These are phyloP conservation scores for Holcopasites calliopsidis DNA, from an alignment of 1,140 invertebrate genomes.

Conservation along the genomic window DNA sequence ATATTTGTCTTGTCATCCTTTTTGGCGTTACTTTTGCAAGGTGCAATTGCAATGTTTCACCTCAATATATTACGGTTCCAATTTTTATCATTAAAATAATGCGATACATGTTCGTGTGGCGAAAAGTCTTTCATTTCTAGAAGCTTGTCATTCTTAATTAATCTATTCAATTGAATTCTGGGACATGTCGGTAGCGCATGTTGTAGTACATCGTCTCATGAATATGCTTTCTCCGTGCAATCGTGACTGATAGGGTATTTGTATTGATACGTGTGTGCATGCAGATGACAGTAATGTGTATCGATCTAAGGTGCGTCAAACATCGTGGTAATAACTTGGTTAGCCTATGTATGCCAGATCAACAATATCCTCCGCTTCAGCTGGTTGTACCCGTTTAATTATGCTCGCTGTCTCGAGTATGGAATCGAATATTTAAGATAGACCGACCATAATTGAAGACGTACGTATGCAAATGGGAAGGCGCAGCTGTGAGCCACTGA, in stretches of 20 bases:
- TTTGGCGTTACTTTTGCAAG: too few relatives aligned
- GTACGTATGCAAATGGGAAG: too few relatives aligned
- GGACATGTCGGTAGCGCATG: not conserved
- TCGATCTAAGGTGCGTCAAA: conserved; percentile 36
- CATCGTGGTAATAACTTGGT: conserved; percentile 27
- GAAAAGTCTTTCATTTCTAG: too few relatives aligned
- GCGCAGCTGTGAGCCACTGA: too few relatives aligned
- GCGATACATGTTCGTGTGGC: too few relatives aligned
- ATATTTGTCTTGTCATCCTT: too few relatives aligned
- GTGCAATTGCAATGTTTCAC: too few relatives aligned
- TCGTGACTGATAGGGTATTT: not conserved
- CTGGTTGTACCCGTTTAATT: not conserved
- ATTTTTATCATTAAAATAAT: too few relatives aligned
- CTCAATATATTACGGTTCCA: too few relatives aligned
- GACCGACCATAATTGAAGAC: not conserved
- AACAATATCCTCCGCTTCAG: not conserved
- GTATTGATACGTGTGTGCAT: not conserved
- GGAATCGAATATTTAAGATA: not conserved
- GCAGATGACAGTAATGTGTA: not conserved
- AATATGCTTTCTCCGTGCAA: conserved; percentile 1
- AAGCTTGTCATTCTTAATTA: too few relatives aligned
- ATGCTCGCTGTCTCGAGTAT: not conserved
- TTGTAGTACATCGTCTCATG: not conserved
- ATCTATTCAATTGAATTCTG: too few relatives aligned
- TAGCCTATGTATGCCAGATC: conserved; percentile 20